Evolutionary conservation across 2,113 vertebrate species (phyloP).

Genomic region (Sinosuthora webbiana): DNA sequence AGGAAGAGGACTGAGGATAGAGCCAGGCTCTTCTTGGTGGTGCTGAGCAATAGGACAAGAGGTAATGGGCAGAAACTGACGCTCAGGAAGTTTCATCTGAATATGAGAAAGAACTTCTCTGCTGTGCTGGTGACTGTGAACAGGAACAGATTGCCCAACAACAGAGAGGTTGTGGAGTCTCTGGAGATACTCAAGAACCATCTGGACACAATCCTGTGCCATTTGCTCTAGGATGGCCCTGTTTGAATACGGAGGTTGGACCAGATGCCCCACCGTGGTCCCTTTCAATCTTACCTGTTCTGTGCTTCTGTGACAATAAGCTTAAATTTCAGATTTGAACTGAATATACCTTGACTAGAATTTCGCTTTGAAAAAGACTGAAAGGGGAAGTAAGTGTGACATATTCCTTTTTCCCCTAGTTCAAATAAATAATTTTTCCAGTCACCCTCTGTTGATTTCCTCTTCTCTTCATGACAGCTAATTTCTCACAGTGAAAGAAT

Average conservation of each 20-base stretch:
- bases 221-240: not conserved
- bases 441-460: not conserved
- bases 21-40: not conserved
- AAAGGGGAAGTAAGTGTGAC: not conserved
- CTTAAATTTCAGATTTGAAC: not conserved
- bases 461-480: not conserved
- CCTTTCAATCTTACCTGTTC: not conserved
- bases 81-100: not conserved
- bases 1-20: not conserved
- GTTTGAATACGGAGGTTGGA: not conserved
- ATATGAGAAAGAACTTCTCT: not conserved
- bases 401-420: not conserved
- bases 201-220: not conserved
- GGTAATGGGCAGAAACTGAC: not conserved
- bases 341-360: not conserved
- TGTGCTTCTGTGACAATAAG: not conserved
- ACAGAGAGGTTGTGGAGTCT: not conserved
- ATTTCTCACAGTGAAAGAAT: not conserved
- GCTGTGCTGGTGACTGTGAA: not conserved
- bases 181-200: not conserved
- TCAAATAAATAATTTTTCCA: not conserved
- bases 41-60: not conserved
- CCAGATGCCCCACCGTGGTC: not conserved
- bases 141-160: not conserved
- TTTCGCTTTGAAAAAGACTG: not conserved